Evolutionary conservation across 1,140 invertebrate genomes (phyloP).

Genomic region (Cyclargus thomasi): DNA sequence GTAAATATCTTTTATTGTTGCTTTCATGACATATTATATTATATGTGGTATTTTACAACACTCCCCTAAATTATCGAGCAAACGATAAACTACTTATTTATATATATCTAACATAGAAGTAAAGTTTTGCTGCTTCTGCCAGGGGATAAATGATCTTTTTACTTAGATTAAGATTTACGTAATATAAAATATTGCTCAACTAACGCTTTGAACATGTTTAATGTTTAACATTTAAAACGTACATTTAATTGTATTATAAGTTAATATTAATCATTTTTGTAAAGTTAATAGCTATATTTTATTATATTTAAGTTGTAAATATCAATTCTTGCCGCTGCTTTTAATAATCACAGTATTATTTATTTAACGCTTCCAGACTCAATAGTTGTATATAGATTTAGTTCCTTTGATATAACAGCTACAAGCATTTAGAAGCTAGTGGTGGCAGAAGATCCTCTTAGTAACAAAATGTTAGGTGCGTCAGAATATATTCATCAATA

Average conservation of each 20-base stretch:
- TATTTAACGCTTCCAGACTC: slow-evolving; percentile 21
- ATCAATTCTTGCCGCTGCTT: slow-evolving; percentile 34
- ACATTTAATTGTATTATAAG: neutral
- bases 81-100: too few species aligned
- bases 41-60: too few species aligned
- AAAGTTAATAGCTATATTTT: slow-evolving; percentile 15
- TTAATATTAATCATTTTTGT: neutral
- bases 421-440: slow-evolving; percentile 12
- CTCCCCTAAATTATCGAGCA: neutral
- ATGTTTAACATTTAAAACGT: neutral
- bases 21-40: neutral
- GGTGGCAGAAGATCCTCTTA: neutral
- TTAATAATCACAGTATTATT: slow-evolving; percentile 41
- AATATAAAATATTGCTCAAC: neutral
- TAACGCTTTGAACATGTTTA: neutral
- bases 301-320: slow-evolving; percentile 26
- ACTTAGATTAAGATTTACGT: neutral
- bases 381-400: slow-evolving; percentile 17
- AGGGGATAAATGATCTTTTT: neutral
- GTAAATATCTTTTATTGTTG: slow-evolving; percentile 23
- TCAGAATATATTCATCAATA: too few species aligned
- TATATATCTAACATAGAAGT: too few species aligned
- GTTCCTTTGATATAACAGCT: slow-evolving; percentile 2
- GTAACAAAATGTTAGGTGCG: too few species aligned
- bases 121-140: neutral